Percentiles rank a stretch among this genome's conserved stretches.
These are phyloP conservation scores for Tetranychus cinnabarinus DNA, from an alignment of 1,140 invertebrate species.

Conservation along the genomic window DNA sequence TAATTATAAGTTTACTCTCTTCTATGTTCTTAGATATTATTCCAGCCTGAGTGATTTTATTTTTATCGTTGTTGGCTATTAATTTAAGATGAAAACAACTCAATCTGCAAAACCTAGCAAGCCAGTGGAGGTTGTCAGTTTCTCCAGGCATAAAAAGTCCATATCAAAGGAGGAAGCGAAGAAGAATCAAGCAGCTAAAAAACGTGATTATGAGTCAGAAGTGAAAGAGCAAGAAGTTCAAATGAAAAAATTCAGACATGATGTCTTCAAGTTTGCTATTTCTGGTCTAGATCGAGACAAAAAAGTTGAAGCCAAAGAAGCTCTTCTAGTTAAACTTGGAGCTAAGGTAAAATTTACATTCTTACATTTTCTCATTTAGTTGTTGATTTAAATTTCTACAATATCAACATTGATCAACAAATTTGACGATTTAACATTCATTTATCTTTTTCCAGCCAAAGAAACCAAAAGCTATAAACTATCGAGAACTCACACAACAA, in stretches of 20 bases:
- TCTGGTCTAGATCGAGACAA: slow-evolving; percentile 30
- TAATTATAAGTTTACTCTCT: too few relatives aligned
- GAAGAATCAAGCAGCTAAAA: too few relatives aligned
- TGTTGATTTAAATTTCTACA: too few relatives aligned
- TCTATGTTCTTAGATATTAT: too few relatives aligned
- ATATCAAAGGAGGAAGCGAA: too few relatives aligned
- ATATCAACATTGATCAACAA: neutral
- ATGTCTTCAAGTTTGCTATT: slow-evolving; percentile 38
- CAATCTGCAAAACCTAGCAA: too few relatives aligned
- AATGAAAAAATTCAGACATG: slow-evolving; percentile 17
- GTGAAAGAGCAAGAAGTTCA: neutral
- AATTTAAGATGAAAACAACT: too few relatives aligned
- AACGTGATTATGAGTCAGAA: too few relatives aligned
- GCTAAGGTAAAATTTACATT: slow-evolving; percentile 21
- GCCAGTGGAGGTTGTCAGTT: too few relatives aligned
- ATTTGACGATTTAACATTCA: neutral
- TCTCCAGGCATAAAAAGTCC: too few relatives aligned
- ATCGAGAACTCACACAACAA: neutral
- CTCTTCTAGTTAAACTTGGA: slow-evolving; percentile 33
- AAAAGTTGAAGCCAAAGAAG: slow-evolving; percentile 31
- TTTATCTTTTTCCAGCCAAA: neutral
- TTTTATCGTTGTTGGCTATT: too few relatives aligned
- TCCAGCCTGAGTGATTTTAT: too few relatives aligned
- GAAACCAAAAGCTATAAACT: neutral
- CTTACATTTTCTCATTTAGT: neutral